These are phyloP conservation scores for Prietella phreatophila DNA, from an alignment of 2,113 vertebrate genomes.

Conservation along the genomic window DNA sequence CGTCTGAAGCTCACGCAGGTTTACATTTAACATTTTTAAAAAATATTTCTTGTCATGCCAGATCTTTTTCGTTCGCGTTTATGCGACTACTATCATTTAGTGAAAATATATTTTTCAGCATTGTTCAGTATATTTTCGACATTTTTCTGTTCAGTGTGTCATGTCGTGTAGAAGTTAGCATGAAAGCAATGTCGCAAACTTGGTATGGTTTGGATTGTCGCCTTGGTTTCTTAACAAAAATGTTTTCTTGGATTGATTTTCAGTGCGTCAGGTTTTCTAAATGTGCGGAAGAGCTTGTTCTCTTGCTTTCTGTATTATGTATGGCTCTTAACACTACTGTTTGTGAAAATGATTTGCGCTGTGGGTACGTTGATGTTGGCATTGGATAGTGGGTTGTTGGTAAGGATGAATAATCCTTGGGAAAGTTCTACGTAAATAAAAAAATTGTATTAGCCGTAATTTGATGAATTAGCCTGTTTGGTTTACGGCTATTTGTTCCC, in stretches of 20 bases:
- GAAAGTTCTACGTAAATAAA: background rate
- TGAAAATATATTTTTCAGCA: background rate
- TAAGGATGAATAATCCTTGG: background rate
- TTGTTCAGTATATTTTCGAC: background rate
- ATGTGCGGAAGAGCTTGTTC: background rate
- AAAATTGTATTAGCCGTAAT: too few species aligned
- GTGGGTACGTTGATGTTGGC: background rate
- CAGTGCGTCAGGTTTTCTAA: background rate
- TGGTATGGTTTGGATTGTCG: background rate
- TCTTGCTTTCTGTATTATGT: slow-evolving; percentile 24
- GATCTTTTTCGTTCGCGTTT: background rate
- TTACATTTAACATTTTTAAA: slow-evolving; percentile 14
- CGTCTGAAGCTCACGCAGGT: slow-evolving; percentile 41
- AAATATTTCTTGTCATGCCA: background rate
- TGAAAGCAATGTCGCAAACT: background rate
- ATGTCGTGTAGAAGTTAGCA: background rate
- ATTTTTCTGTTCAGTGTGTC: background rate
- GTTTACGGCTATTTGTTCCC: background rate
- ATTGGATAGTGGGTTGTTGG: background rate
- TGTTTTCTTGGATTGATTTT: background rate
- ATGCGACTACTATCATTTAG: background rate
- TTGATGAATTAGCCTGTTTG: background rate
- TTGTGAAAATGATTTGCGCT: slow-evolving; percentile 22
- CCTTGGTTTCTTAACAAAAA: background rate
- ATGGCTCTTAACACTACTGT: background rate